Evolutionary conservation across 1,140 invertebrate genomes (phyloP).

Genomic region (Penaeus indicus): DNA sequence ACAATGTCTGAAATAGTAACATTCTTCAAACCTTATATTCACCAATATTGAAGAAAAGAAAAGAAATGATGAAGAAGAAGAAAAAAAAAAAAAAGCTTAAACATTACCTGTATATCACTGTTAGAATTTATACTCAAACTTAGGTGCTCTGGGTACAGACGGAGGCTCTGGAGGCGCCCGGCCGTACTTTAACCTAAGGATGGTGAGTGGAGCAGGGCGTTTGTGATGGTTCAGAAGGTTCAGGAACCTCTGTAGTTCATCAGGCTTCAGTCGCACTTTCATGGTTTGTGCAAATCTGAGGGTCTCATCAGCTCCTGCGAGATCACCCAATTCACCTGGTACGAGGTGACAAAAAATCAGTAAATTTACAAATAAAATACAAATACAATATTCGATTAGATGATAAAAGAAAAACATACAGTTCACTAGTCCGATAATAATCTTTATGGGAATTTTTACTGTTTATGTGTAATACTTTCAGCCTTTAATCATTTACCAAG

Average conservation of each 20-base stretch:
- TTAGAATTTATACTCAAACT: constrained; percentile 28
- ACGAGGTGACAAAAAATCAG: background rate
- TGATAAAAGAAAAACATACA: no score
- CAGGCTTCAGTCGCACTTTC: constrained; percentile 6
- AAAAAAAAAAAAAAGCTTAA: background rate
- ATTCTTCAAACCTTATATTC: no score
- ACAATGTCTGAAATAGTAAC: no score
- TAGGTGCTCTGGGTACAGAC: background rate
- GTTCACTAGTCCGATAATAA: no score
- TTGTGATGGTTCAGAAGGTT: constrained; percentile 31
- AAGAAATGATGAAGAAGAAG: background rate
- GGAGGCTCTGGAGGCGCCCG: background rate
- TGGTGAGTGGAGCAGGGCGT: constrained; percentile 9
- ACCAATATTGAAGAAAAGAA: background rate
- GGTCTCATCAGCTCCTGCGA: constrained; percentile 34
- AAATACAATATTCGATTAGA: no score
- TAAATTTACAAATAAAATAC: no score
- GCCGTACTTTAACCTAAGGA: constrained; percentile 34
- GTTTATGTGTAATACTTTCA: no score
- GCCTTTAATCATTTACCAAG: no score
- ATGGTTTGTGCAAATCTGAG: constrained; percentile 30
- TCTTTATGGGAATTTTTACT: no score
- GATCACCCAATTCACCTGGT: constrained; percentile 33
- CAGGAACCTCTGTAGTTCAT: constrained; percentile 26
- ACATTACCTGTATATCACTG: background rate